phyloP scores from a whole-genome alignment of 2,113 vertebrate species.

The Grus americana region DNA sequence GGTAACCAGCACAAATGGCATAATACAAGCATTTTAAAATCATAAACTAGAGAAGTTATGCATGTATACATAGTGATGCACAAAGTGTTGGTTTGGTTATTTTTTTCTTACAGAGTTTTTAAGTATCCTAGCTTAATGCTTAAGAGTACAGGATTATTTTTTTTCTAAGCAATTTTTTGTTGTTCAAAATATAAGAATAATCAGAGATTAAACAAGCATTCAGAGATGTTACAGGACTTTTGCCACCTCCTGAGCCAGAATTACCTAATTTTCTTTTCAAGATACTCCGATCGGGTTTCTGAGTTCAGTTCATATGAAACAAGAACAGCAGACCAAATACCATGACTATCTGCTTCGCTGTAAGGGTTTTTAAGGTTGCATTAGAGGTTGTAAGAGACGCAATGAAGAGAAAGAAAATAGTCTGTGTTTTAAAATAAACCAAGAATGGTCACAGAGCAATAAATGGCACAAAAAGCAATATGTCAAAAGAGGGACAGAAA shows the following conservation, averaged over 20 bases:
- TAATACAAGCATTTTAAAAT: background rate
- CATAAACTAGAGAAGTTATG: background rate
- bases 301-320: background rate
- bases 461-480: slow-evolving; percentile 9
- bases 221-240: background rate
- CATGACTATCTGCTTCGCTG: background rate
- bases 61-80: fast-evolving
- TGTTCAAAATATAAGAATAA: background rate
- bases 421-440: background rate
- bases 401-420: background rate
- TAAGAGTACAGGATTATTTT: background rate
- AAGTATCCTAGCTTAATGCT: background rate
- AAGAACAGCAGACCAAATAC: background rate
- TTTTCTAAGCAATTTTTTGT: background rate
- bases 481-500: background rate
- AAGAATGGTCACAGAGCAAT: background rate
- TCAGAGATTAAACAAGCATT: background rate
- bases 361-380: background rate
- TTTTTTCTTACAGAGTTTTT: background rate
- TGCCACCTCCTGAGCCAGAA: background rate
- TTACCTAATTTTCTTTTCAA: background rate
- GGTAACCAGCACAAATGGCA: background rate
- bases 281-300: background rate
- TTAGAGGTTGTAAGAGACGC: background rate
- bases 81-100: background rate